A percentile compares a stretch with the other conserved stretches of the same genome.
phyloP scores from a whole-genome alignment of 2,888 invertebrate species.

The Watsonalla binaria region DNA sequence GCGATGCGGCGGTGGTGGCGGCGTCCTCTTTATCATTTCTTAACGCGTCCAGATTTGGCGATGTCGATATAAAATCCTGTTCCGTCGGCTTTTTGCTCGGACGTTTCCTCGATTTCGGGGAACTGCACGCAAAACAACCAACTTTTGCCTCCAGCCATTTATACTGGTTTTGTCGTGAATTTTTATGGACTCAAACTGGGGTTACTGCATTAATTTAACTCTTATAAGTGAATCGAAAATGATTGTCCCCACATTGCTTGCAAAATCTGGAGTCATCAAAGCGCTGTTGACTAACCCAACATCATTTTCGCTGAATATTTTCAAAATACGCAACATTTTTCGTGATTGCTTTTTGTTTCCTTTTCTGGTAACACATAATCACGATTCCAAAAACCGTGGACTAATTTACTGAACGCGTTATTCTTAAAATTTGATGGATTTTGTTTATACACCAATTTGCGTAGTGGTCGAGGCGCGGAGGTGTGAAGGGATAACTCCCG shows the following conservation, averaged over 20 bases:
- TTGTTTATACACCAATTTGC: conserved; percentile 65
- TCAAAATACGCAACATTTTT: conserved; percentile 5
- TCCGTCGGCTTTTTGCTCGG: conserved; percentile 67
- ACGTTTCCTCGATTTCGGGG: conserved; percentile 74
- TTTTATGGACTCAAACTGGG: conserved; percentile 62
- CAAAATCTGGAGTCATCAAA: conserved; percentile 12
- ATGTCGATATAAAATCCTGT: conserved; percentile 75
- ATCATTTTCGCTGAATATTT: conserved; percentile 1
- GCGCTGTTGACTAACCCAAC: conserved; percentile 13
- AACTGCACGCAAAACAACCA: conserved; percentile 67
- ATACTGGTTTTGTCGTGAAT: conserved; percentile 75
- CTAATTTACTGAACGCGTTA: conserved; percentile 40
- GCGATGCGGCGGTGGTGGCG: conserved; percentile 37
- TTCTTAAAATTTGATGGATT: conserved; percentile 43
- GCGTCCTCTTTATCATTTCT: conserved; percentile 74
- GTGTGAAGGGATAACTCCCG: conserved; percentile 75
- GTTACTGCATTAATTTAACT: conserved; percentile 55
- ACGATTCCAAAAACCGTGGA: conserved; percentile 16
- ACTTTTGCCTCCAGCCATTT: conserved; percentile 67
- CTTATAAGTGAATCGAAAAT: conserved; percentile 48
- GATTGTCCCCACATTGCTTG: conserved; percentile 24
- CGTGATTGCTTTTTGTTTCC: conserved; percentile 15
- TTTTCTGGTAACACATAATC: neutral
- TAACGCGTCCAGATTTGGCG: conserved; percentile 76
- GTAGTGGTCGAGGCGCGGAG: conserved; percentile 54